phyloP scores from a whole-genome alignment of 2,113 vertebrate genomes.

The Nothoprocta perdicaria region DNA sequence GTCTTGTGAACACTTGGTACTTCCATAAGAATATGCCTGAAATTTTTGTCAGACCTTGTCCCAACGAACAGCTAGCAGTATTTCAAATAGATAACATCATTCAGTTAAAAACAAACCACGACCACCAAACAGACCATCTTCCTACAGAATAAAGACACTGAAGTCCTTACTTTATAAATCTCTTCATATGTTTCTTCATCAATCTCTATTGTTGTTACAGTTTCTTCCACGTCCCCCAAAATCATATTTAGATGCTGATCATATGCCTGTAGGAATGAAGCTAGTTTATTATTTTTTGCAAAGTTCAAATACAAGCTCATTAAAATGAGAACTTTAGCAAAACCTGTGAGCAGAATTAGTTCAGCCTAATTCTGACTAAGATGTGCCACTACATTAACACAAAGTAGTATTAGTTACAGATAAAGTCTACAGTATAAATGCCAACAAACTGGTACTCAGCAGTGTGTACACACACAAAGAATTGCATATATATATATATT shows the following conservation, averaged over 20 bases:
- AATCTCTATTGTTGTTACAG: conserved; percentile 98
- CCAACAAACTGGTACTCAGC: not conserved
- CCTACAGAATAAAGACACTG: not conserved
- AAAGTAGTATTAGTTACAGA: not conserved
- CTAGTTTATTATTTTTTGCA: not conserved
- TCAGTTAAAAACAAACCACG: not conserved
- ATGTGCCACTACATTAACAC: not conserved
- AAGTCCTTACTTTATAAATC: conserved; percentile 91
- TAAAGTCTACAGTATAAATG: not conserved
- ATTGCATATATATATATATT: not conserved
- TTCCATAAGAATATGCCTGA: not conserved
- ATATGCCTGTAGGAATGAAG: conserved; percentile 84
- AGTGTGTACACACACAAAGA: not conserved
- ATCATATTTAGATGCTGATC: conserved; percentile 99
- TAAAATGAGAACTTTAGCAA: not conserved
- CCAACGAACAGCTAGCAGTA: not conserved
- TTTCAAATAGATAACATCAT: not conserved
- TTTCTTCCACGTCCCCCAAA: conserved; percentile 97
- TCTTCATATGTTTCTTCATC: conserved; percentile 99
- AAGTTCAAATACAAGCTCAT: not conserved
- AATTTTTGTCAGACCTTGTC: not conserved
- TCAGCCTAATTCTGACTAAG: not conserved
- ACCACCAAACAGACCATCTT: not conserved
- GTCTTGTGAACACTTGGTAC: not conserved
- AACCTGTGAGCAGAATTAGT: not conserved